Conservation (phyloP, 2,797 vertebrate genomes). For the Labeo calbasu region DNA sequence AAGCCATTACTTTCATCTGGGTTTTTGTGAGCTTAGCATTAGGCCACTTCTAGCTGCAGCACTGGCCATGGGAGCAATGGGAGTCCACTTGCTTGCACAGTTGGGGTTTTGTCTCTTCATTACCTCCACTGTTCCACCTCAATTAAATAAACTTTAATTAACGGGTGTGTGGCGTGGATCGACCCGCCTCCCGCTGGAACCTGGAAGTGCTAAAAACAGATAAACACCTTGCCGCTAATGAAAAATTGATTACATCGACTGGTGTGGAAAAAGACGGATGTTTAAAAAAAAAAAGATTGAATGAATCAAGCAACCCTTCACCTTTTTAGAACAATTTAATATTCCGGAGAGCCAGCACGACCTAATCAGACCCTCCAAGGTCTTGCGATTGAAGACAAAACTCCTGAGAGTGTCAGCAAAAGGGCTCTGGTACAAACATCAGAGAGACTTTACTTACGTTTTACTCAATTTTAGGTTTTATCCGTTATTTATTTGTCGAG, state of each 20-base stretch:
- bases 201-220: slow-evolving; percentile 93
- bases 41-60: not conserved
- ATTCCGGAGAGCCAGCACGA: slow-evolving; percentile 81
- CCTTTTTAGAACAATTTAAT: slow-evolving; percentile 76
- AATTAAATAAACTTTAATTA: slow-evolving; percentile 99
- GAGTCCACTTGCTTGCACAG: slow-evolving; percentile 44
- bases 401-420: slow-evolving; percentile 75
- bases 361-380: slow-evolving; percentile 87
- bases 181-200: slow-evolving; percentile 88
- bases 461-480: not conserved
- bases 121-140: slow-evolving; percentile 90
- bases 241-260: slow-evolving; percentile 99
- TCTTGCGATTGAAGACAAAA: slow-evolving; percentile 80
- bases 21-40: slow-evolving; percentile 22
- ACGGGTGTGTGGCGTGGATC: slow-evolving; percentile 91
- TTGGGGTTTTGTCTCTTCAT: slow-evolving; percentile 86
- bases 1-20: not conserved
- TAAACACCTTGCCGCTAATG: slow-evolving; percentile 99
- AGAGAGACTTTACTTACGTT: slow-evolving; percentile 1
- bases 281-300: slow-evolving; percentile 47
- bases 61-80: slow-evolving; percentile 27
- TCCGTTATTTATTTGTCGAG: slow-evolving; percentile 25
- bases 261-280: slow-evolving; percentile 79
- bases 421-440: slow-evolving; percentile 52
- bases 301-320: slow-evolving; percentile 59